Evolutionary conservation across 92 coral and sea anemone genomes (phyloP), one percentile per base, ranked within the genome.

Genomic region (Montipora capitata): DNA sequence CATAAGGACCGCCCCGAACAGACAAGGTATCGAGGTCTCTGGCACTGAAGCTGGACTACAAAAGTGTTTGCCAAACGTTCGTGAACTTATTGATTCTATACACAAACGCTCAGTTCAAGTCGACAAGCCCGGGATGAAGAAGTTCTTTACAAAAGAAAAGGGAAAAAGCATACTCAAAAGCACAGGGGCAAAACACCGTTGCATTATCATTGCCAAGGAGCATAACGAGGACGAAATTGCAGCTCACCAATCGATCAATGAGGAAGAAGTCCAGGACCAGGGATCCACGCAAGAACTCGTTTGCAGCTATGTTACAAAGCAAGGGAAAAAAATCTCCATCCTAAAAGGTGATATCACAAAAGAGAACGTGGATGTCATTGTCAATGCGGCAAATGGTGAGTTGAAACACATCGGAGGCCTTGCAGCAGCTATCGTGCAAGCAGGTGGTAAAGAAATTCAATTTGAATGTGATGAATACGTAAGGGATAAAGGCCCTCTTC

Each of bases 321-420:
- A 86, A 12, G 79, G 85, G 14, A 89, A 78, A 68, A 94, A 73
- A 14, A 81, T 94, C 42, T 77, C 83, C 10, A 85, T 95, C 8
- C 58, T 79, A 77, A 88, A 92, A 87, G 98, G 94, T 4, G 96
- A 96, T 43, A 86, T 96, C 52, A 96, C 98, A 7, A 86, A 96
- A 70, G 90, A 94, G 15, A 70, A 39, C 3, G 91, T 84, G 8
- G 98, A 96, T 70, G 94, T 83, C 40, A 94, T 96, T 48, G 98
- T 96, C 10, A 96, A 95, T 71, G 96, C 94, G 7, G 93, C 98
- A 3, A 88, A 93, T 67, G 68, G n/a, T 27, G 58, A 83, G 2
- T 88, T 96, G 3, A 77, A 84, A 1, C 98, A 96, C 66, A 64
- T 79, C 44, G 98, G 92, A 14, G 98, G 98, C 15, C 83, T 92